Evolutionary conservation across 2,797 vertebrate species (phyloP).

Genomic region (Sebastes flavidus): DNA sequence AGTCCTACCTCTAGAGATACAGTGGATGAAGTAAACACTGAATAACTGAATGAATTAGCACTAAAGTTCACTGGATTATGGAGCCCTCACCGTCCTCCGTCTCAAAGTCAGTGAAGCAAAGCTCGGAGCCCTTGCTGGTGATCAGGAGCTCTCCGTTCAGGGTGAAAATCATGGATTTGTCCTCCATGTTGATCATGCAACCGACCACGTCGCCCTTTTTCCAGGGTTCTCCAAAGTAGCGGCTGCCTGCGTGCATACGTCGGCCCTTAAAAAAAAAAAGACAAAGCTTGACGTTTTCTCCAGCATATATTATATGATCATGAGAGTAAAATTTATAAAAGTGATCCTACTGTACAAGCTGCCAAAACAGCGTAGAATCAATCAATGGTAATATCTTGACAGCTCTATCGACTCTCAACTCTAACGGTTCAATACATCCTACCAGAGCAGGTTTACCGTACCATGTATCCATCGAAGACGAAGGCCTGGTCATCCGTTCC

Average conservation of each 20-base stretch:
- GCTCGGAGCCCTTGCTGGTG: conserved; percentile 96
- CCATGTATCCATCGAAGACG: conserved; percentile 95
- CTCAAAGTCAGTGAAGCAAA: conserved; percentile 96
- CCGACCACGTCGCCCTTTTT: conserved; percentile 96
- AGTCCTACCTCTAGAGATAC: conserved; percentile 3
- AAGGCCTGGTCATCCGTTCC: conserved; percentile 94
- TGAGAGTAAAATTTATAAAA: neutral
- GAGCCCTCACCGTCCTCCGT: conserved; percentile 90
- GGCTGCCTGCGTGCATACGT: conserved; percentile 92
- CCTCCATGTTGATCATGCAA: conserved; percentile 98
- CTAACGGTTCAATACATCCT: neutral
- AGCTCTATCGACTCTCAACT: neutral
- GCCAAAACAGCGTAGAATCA: neutral
- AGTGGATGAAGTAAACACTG: neutral
- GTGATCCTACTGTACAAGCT: neutral
- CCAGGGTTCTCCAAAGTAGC: conserved; percentile 95
- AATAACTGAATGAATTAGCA: conserved; percentile 28
- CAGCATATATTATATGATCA: neutral
- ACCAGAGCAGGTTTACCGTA: conserved; percentile 69
- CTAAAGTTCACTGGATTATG: neutral
- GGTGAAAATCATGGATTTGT: conserved; percentile 98
- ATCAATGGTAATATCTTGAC: neutral
- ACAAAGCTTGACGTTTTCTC: neutral
- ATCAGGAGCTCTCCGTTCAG: conserved; percentile 97
- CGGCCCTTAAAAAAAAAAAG: conserved; percentile 84